Conservation (phyloP, 1,140 invertebrate genomes). For the Plodia interpunctella region DNA sequence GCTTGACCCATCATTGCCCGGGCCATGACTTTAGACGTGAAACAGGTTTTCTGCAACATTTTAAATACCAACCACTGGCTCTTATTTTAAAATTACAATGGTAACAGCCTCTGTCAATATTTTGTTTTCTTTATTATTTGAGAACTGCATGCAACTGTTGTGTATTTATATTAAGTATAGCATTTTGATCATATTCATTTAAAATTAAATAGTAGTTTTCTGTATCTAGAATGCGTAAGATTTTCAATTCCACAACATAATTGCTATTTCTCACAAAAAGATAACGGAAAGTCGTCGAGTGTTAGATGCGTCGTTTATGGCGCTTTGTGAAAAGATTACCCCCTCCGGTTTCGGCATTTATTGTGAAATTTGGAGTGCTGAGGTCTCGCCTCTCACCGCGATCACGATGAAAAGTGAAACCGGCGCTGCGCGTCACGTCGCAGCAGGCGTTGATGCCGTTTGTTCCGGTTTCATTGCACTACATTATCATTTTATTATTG, state of each 20-base stretch:
- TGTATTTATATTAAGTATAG: too few species aligned
- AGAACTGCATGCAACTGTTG: too few species aligned
- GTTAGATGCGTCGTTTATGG: conserved; percentile 9
- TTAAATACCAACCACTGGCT: not conserved
- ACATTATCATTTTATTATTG: conserved; percentile 31
- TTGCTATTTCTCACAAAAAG: conserved; percentile 7
- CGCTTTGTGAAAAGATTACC: conserved; percentile 25
- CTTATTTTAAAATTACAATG: not conserved
- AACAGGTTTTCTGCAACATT: conserved; percentile 3
- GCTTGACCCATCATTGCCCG: not conserved
- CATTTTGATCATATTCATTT: too few species aligned
- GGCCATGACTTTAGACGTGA: conserved; percentile 1
- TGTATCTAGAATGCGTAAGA: not conserved
- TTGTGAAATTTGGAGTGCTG: conserved; percentile 67
- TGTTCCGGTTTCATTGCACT: conserved; percentile 62
- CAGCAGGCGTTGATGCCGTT: conserved; percentile 53
- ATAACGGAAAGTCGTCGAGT: conserved; percentile 5
- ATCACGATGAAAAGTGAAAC: conserved; percentile 74
- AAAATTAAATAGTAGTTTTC: too few species aligned
- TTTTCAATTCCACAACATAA: not conserved
- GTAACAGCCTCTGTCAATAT: not conserved
- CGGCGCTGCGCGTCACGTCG: conserved; percentile 57
- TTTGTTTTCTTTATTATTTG: not conserved
- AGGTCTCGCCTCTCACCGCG: conserved; percentile 71
- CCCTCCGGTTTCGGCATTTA: conserved; percentile 45